phyloP scores from a whole-genome alignment of 2,888 invertebrate genomes.

The Ditylenchus weischeri region DNA sequence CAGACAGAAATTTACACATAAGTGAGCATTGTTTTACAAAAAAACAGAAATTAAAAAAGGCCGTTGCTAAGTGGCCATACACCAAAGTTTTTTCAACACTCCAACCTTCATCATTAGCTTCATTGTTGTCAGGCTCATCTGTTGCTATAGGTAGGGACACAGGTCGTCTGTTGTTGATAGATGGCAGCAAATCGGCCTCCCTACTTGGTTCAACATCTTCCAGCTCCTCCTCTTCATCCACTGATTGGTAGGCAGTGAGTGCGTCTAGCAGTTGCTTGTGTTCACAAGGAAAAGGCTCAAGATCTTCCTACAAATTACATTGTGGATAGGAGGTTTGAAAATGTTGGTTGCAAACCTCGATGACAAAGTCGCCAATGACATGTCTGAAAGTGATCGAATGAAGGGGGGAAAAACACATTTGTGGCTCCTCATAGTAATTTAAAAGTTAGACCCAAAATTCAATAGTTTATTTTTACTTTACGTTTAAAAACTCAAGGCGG shows the following conservation, averaged over 20 bases:
- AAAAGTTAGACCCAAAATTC: too few relatives aligned
- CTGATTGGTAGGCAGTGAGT: not conserved
- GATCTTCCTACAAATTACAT: conserved; percentile 16
- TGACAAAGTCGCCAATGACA: conserved; percentile 22
- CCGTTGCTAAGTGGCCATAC: too few relatives aligned
- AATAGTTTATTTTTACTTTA: too few relatives aligned
- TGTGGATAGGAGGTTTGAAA: too few relatives aligned
- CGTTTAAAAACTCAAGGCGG: too few relatives aligned
- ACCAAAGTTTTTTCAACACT: too few relatives aligned
- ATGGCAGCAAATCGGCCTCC: not conserved
- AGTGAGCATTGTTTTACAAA: too few relatives aligned
- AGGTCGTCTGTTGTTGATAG: not conserved
- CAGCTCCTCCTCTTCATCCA: conserved; percentile 8
- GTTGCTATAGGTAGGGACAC: not conserved
- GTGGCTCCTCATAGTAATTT: too few relatives aligned
- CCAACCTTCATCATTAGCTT: not conserved
- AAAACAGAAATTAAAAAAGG: too few relatives aligned
- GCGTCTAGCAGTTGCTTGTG: conserved; percentile 18
- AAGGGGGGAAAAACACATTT: too few relatives aligned
- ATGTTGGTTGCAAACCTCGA: conserved; percentile 18
- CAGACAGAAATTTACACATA: too few relatives aligned
- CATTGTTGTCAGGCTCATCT: not conserved
- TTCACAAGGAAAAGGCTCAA: conserved; percentile 26
- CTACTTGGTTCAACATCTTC: not conserved
- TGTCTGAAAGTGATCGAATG: conserved; percentile 13